Base-by-base conservation (phyloP, 2,113 vertebrate species). In the Mustelus asterias region DNA sequence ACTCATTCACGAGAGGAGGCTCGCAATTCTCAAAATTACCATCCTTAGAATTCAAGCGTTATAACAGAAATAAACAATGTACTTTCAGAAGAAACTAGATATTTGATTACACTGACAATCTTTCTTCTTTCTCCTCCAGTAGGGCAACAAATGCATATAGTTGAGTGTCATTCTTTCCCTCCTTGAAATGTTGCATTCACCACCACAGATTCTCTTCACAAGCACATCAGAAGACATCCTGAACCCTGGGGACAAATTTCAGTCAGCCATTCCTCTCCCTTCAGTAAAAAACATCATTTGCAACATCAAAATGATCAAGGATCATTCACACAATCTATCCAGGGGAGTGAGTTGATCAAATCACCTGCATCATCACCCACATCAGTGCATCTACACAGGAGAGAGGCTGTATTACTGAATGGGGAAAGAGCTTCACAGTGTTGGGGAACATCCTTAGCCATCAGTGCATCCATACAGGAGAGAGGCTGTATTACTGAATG, bases 301-400 rank as follows among this genome's bases (percentile, higher is more conserved):
- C n/a, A 80, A 67, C 22, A 0, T 0, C 20, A 58, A 96, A 14
- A 2, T 80, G 13, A 41, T 37, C 80, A 44, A 37, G 16, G 20
- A 3, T 16, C n/a, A 16, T 41, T 85, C 80, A 44, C n/a, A 80
- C 10, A 94, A 95, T 18, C 18, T 63, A 67, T 63, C 48, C 26
- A 26, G 96, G 37, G 83, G 37, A 44, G 48, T 54, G 20, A 4
- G 94, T 72, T 92, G 48, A 20, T 48, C 1, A 67, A 58, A n/a
- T 70, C 96, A 95, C 80, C 78, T 90, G 63, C 48, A 44, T 26
- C 44, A 54, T 85, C 63, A 95, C 85, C 86, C 65, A n/a, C 41
- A 78, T 20, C 58, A 65, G 83, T 6, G 1, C 72, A 63, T 0
- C 63, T 10, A 9, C 29, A 85, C 13, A 85, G 37, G 37, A 14